Conservation (phyloP, 2,113 vertebrate genomes). For the Antechinus flavipes region DNA sequence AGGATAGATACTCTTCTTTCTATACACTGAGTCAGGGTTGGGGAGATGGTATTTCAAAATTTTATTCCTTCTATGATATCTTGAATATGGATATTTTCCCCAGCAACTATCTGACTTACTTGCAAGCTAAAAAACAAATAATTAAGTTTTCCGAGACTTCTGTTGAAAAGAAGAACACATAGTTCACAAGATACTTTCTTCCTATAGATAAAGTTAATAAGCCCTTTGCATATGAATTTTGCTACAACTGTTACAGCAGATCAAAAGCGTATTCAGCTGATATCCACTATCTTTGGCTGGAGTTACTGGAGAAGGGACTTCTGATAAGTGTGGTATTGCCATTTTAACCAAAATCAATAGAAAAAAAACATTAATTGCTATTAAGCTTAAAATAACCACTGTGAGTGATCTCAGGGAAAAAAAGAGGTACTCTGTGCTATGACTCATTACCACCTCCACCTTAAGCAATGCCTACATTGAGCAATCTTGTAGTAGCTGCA, state of each 20-base stretch:
- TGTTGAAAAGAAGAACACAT: not conserved
- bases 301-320: not conserved
- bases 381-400: not conserved
- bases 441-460: not conserved
- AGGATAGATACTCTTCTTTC: not conserved
- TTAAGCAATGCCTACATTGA: not conserved
- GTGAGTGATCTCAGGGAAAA: not conserved
- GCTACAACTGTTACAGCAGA: not conserved
- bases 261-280: not conserved
- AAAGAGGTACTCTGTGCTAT: not conserved
- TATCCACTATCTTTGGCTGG: not conserved
- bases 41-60: not conserved
- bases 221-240: not conserved
- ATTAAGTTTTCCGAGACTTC: not conserved
- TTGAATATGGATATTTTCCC: not conserved
- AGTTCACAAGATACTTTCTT: not conserved
- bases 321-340: not conserved
- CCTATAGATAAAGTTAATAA: too few relatives aligned
- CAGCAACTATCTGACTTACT: not conserved
- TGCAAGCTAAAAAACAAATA: not conserved
- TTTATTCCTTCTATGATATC: not conserved
- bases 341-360: not conserved
- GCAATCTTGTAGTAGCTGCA: not conserved
- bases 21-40: not conserved
- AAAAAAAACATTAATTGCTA: not conserved